These are phyloP conservation scores for Spodoptera frugiperda DNA, from an alignment of 1,140 invertebrate genomes.

Conservation along the genomic window DNA sequence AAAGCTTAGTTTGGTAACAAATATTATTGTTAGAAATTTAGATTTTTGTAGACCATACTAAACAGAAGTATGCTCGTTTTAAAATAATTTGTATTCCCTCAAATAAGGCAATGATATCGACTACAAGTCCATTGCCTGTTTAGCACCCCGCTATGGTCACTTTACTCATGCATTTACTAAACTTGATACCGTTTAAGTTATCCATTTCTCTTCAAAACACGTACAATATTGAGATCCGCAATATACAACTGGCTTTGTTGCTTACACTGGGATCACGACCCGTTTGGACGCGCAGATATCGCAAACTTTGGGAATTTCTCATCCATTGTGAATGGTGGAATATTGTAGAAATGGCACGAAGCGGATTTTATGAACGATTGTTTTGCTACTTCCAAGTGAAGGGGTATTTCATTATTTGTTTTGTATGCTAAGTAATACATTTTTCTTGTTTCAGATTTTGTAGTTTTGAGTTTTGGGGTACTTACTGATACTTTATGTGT, in stretches of 20 bases:
- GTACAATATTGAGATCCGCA: slow-evolving; percentile 40
- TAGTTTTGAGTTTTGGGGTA: no score
- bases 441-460: no score
- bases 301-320: slow-evolving; percentile 13
- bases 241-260: slow-evolving; percentile 41
- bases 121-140: not conserved
- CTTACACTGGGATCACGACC: slow-evolving; percentile 29
- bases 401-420: no score
- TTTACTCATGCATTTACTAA: slow-evolving; percentile 31
- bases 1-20: no score
- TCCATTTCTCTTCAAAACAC: slow-evolving; percentile 28
- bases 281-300: slow-evolving; percentile 26
- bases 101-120: no score
- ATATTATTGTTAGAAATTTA: no score
- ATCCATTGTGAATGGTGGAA: slow-evolving; percentile 3
- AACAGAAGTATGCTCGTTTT: no score
- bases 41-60: no score
- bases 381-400: not conserved
- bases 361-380: not conserved
- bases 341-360: slow-evolving; percentile 12
- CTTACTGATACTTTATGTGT: no score
- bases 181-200: slow-evolving; percentile 11
- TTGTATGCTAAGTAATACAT: no score
- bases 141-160: not conserved
- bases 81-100: no score